Base-by-base conservation (phyloP, 2,113 vertebrate species). In the Podarcis cretensis region DNA sequence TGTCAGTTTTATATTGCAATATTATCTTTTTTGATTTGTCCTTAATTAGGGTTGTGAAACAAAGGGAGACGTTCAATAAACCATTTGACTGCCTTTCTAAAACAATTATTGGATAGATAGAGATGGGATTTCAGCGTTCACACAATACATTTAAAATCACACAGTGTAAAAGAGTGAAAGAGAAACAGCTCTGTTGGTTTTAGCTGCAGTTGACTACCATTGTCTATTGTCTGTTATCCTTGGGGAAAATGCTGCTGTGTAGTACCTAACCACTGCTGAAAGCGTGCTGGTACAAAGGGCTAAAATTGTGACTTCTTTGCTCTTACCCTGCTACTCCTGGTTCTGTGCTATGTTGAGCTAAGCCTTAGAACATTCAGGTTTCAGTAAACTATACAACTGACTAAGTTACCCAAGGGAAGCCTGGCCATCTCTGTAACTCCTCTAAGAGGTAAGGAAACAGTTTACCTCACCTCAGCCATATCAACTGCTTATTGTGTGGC, bases 1-100 rank as follows among this genome's bases (percentile, higher is more conserved):
- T 80, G 37, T 16, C 81, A 75, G 3, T 30, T 37, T 37, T 32
- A 48, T 32, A 35, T 21, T 21, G 4, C 27, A 79, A 81, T 20
- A 25, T 57, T 86, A 48, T n/a, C 37, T 68, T 66, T 71, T 73
- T 87, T 81, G 32, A 89, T 89, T 84, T 71, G 25, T 37, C 25
- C 27, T 71, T 84, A 57, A 84, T 63, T 48, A 32, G 18, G 48
- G 16, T 35, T 78, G 57, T 78, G 74, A 78, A 89, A 43, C 48
- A 69, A 76, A 84, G 23, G 73, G 27, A 37, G 23, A 8, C 57
- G 16, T 88, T 88, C 79, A 82, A 78, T 89, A 79, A 84, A 78
- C 16, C 18, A 63, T 87, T 57, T 71, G 43, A 71, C n/a, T 66
- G 43, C 13, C 23, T 84, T 78, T 89, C 21, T 8, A 88, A 78